Conservation (phyloP, 2,888 invertebrate species). For the Dascillus cervinus region DNA sequence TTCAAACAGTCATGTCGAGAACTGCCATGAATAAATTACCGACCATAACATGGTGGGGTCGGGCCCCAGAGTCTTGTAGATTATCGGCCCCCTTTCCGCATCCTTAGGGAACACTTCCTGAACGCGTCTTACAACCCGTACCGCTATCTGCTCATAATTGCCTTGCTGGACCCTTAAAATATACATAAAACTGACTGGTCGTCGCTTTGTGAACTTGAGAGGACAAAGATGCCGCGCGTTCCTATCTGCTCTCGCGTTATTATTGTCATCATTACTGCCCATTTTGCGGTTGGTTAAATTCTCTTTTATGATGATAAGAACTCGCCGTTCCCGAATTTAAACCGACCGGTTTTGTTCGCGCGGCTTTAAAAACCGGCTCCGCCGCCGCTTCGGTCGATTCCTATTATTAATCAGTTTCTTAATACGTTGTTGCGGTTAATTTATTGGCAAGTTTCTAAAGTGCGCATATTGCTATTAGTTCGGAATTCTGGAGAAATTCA, state of each 20-base stretch:
- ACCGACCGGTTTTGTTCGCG: too few species aligned
- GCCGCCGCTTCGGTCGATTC: too few species aligned
- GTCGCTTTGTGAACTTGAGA: constrained; percentile 30
- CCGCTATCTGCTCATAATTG: constrained; percentile 27
- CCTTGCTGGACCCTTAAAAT: constrained; percentile 30
- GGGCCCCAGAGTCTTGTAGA: constrained; percentile 36
- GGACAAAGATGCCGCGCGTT: constrained; percentile 26
- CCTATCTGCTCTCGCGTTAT: constrained; percentile 23
- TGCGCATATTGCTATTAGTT: constrained; percentile 22
- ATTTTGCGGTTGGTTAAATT: constrained; percentile 18
- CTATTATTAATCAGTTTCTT: too few species aligned
- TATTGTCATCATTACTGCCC: constrained; percentile 22
- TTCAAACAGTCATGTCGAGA: constrained; percentile 39
- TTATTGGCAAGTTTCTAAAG: constrained; percentile 7
- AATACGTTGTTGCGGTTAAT: constrained; percentile 7
- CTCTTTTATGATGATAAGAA: constrained; percentile 10
- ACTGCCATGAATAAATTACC: constrained; percentile 41
- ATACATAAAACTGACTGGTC: constrained; percentile 33
- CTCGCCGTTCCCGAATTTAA: too few species aligned
- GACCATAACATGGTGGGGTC: constrained; percentile 30
- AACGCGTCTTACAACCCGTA: constrained; percentile 35
- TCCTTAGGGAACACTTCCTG: constrained; percentile 38
- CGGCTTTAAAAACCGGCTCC: too few species aligned
- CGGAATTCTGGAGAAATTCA: constrained; percentile 24
- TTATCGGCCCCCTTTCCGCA: constrained; percentile 31